Evolutionary conservation across 2,888 invertebrate species (phyloP), one percentile per base, ranked within the genome.

Genomic region (Agelastica alni): DNA sequence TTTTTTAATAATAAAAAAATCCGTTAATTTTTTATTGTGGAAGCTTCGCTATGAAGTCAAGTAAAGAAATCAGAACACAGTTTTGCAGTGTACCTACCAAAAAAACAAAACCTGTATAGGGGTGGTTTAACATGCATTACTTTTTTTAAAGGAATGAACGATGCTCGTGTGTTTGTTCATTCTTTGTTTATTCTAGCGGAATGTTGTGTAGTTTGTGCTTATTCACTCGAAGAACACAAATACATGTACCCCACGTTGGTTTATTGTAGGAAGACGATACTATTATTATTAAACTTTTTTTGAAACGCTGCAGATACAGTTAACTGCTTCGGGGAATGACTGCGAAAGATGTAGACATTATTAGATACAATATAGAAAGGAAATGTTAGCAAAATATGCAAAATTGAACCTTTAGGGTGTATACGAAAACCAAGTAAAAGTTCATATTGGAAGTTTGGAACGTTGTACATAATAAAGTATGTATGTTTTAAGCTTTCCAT

Each of bases 251-350:
- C n/a, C 5, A 37, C 37, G 47, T 37, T 36, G 36, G 47, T 22
- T 26, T 47, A 47, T 37, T 47, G 47, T 37, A 22, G 26, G 28
- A 18, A 47, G 46, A 47, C 46, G 36, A 36, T 36, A 37, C 13
- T 37, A 47, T 47, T 47, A 47, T 28, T 47, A 47, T 37, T 37
- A 37, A 47, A 37, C 22, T 47, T 47, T 47, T 47, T 42, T 34
- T 28, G 4, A 12, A 47, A 37, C 18, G 18, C 37, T 39, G 18
- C 37, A 20, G 12, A 39, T 39, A 39, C 37, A 39, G 18, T 10
- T 10, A 7, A 20, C 7, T 4, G 20, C 37, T 39, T 18, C 37
- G 12, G 37, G 37, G 37, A 12, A 39, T 20, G 20, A 13, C 20
- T 20, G 3, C 12, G 18, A 39, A 39, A 39, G 37, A 39, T 39